A percentile compares a stretch with the other conserved stretches of the same genome.
phyloP scores from a whole-genome alignment of 2,113 vertebrate species.

The Trogon melanurus region DNA sequence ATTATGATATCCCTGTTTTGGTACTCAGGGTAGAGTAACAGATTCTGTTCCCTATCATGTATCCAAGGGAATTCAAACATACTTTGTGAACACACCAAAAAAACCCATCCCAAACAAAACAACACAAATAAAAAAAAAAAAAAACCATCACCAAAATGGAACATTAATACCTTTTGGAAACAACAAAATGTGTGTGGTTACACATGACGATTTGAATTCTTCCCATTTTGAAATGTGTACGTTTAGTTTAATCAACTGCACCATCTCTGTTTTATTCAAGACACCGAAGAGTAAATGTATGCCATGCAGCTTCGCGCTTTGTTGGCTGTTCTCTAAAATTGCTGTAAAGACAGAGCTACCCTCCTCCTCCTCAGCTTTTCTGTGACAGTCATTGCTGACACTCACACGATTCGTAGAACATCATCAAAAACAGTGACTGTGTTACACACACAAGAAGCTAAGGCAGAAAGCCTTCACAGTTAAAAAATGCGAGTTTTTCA shows the following conservation, averaged over 20 bases:
- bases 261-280: neutral
- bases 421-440: neutral
- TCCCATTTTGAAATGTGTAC: neutral
- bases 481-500: neutral
- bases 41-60: neutral
- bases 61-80: neutral
- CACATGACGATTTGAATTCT: neutral
- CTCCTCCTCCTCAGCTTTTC: neutral
- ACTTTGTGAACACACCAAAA: neutral
- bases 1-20: neutral
- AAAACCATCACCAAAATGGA: neutral
- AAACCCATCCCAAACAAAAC: neutral
- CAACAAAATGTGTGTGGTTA: neutral
- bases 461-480: neutral
- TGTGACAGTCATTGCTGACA: neutral
- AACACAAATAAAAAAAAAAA: too few relatives aligned
- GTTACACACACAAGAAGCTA: neutral
- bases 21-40: neutral
- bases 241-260: neutral
- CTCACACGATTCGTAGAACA: neutral
- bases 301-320: neutral
- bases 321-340: neutral
- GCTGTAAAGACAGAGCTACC: neutral
- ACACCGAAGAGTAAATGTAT: accelerated
- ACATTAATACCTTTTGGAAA: neutral